Conservation (phyloP, 2,888 invertebrate genomes). For the Cerastis rubricosa region DNA sequence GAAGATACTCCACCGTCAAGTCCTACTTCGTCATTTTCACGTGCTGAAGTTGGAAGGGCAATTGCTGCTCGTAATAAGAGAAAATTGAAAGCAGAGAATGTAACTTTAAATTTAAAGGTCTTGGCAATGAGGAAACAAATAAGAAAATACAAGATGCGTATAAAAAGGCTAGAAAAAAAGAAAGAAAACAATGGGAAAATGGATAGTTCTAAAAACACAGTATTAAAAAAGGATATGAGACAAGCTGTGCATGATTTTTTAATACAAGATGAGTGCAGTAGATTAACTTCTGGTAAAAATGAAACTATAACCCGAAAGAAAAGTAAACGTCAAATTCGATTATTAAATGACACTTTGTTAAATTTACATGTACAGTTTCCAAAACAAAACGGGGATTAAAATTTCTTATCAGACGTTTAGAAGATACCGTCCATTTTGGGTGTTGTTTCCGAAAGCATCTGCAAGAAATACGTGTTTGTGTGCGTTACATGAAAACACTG, state of each 20-base stretch:
- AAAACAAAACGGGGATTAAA: conserved; percentile 6
- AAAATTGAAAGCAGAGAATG: conserved; percentile 15
- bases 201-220: conserved; percentile 3
- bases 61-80: conserved; percentile 17
- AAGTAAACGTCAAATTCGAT: too few relatives aligned
- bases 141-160: too few relatives aligned
- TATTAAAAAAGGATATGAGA: conserved; percentile 12
- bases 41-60: conserved; percentile 16
- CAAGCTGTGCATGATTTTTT: conserved; percentile 19
- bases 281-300: conserved; percentile 10
- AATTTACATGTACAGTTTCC: conserved; percentile 13
- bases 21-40: conserved; percentile 22
- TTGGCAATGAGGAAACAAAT: too few relatives aligned
- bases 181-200: not conserved
- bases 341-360: not conserved
- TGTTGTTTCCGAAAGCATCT: conserved; percentile 32
- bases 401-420: conserved; percentile 24
- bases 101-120: too few relatives aligned
- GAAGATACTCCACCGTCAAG: conserved; percentile 10
- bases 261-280: conserved; percentile 19
- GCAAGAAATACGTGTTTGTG: conserved; percentile 16
- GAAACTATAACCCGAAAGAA: not conserved
- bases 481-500: conserved; percentile 16
- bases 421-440: conserved; percentile 29
- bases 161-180: too few relatives aligned